phyloP scores from a whole-genome alignment of 2,113 vertebrate genomes.

The Lynx canadensis region DNA sequence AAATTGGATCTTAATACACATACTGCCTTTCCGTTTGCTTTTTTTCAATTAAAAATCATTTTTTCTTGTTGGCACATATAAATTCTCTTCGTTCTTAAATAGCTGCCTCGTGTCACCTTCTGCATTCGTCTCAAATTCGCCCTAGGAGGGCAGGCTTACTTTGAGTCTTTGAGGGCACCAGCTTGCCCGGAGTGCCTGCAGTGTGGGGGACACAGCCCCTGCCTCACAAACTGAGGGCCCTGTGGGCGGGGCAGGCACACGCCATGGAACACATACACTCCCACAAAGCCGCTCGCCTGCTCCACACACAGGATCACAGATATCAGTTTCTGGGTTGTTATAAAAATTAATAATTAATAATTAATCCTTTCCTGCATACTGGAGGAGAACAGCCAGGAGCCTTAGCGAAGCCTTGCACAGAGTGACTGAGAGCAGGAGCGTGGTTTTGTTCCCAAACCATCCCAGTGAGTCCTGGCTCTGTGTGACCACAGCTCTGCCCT shows the following conservation, averaged over 20 bases:
- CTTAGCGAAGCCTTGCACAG: not conserved
- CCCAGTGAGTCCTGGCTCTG: not conserved
- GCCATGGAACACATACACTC: not conserved
- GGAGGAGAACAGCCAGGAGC: not conserved
- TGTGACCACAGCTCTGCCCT: not conserved
- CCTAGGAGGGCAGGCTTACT: not conserved
- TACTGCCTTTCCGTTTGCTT: not conserved
- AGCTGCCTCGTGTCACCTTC: not conserved
- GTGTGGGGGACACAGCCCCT: fast-evolving
- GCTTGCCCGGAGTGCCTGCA: too few species aligned
- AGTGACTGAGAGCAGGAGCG: not conserved
- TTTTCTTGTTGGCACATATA: not conserved
- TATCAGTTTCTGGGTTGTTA: constrained; percentile 40
- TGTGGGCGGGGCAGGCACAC: fast-evolving
- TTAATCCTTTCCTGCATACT: constrained; percentile 54
- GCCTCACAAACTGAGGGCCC: too few species aligned
- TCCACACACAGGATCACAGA: not conserved
- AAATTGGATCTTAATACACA: not conserved
- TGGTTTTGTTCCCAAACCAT: too few species aligned
- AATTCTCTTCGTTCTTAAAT: not conserved
- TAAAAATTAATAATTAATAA: constrained; percentile 76
- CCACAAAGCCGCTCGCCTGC: not conserved
- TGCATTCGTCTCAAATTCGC: too few species aligned
- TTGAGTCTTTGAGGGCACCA: not conserved
- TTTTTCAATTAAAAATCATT: not conserved